These are phyloP conservation scores for Carpatolechia fugitivella DNA, from an alignment of 2,888 invertebrate species.

Conservation along the genomic window DNA sequence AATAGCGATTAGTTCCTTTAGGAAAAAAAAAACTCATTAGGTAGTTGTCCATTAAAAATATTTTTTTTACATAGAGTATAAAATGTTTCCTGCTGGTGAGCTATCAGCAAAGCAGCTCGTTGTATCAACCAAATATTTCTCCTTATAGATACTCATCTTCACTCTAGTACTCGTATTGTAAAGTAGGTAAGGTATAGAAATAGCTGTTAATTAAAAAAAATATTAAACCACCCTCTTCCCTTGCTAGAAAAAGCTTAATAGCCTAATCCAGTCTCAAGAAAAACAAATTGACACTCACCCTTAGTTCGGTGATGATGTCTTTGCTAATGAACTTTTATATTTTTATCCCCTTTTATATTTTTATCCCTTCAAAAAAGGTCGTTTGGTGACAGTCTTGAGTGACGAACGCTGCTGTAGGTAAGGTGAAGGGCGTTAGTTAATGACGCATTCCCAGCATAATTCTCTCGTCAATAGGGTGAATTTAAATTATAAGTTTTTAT, in stretches of 20 bases:
- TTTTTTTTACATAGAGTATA: no score
- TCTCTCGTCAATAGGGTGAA: conserved; percentile 23
- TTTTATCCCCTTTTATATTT: conserved; percentile 69
- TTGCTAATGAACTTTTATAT: conserved; percentile 71
- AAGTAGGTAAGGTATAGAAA: no score
- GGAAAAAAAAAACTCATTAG: no score
- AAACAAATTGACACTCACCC: conserved; percentile 19
- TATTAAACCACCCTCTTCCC: not conserved
- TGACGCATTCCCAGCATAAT: conserved; percentile 63
- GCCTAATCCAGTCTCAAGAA: conserved; percentile 6
- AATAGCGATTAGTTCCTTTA: no score
- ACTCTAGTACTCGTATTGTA: no score
- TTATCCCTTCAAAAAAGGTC: conserved; percentile 52
- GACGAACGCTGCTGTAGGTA: conserved; percentile 74
- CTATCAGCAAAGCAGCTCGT: no score
- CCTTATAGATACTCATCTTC: no score
- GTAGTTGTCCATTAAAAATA: no score
- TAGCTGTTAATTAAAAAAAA: not conserved
- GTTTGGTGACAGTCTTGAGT: conserved; percentile 64
- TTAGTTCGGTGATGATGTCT: conserved; percentile 42
- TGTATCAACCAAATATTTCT: no score
- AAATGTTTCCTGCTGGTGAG: no score
- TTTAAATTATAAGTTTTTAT: not conserved
- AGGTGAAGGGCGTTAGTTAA: conserved; percentile 63
- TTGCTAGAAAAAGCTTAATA: not conserved